Evolutionary conservation across 2,113 vertebrate species (phyloP).

Genomic region (Onychorhynchus coronatus): DNA sequence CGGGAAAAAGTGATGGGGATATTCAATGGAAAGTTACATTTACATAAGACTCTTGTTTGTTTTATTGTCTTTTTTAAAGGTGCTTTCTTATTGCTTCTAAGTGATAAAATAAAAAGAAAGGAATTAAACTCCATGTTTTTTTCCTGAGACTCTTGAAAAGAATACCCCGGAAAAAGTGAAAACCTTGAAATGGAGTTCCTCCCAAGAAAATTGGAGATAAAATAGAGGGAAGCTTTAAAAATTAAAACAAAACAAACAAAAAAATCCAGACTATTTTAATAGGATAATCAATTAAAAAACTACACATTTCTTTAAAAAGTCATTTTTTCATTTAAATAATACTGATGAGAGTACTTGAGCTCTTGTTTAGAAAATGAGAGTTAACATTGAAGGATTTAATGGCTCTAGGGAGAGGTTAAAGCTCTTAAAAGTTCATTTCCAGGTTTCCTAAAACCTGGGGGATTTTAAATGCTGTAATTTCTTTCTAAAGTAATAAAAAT

Average conservation of each 20-base stretch:
- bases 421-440: slow-evolving; percentile 29
- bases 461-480: slow-evolving; percentile 16
- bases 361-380: slow-evolving; percentile 23
- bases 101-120: background rate
- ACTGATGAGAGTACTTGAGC: background rate
- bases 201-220: background rate
- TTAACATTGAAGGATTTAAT: slow-evolving; percentile 14
- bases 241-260: background rate
- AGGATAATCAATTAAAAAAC: background rate
- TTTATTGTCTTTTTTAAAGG: background rate
- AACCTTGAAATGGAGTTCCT: background rate
- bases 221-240: background rate
- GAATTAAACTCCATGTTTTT: background rate
- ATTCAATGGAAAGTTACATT: background rate
- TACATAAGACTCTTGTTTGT: background rate
- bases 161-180: background rate
- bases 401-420: slow-evolving; percentile 12
- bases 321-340: background rate
- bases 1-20: rapidly evolving
- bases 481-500: slow-evolving; percentile 18
- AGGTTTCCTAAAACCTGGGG: background rate
- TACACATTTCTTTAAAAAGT: background rate
- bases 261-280: background rate
- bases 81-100: background rate
- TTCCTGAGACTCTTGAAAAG: background rate